Conservation (phyloP, 2,113 vertebrate species). For the Semicossyphus pulcher region DNA sequence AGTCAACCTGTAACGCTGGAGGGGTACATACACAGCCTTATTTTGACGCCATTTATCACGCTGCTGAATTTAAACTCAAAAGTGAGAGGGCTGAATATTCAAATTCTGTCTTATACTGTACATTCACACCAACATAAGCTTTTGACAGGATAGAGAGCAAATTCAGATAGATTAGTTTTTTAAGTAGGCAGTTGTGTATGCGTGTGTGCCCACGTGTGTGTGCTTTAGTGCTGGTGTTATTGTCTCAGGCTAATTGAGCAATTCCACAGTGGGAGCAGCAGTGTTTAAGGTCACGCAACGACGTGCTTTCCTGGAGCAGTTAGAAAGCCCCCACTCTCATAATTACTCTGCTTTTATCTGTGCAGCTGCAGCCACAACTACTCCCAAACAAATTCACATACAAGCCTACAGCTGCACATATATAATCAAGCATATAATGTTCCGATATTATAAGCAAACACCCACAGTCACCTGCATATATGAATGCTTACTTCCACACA, state of each 20-base stretch:
- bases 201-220: slow-evolving; percentile 11
- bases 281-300: slow-evolving; percentile 63
- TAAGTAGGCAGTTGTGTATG: slow-evolving; percentile 29
- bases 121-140: not conserved
- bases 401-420: slow-evolving; percentile 10
- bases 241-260: slow-evolving; percentile 70
- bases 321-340: slow-evolving; percentile 57
- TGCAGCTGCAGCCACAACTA: slow-evolving; percentile 25
- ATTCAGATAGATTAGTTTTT: slow-evolving; percentile 31
- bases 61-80: too few species aligned
- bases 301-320: slow-evolving; percentile 59
- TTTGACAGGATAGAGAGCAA: slow-evolving; percentile 7
- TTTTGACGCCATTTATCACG: too few species aligned
- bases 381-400: slow-evolving; percentile 26
- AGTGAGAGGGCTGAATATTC: not conserved
- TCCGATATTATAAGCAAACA: slow-evolving; percentile 28
- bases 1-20: too few species aligned
- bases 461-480: slow-evolving; percentile 39
- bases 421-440: not conserved
- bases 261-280: slow-evolving; percentile 49
- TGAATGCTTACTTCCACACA: slow-evolving; percentile 13
- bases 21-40: too few species aligned
- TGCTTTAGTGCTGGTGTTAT: slow-evolving; percentile 50
- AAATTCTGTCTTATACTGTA: not conserved
- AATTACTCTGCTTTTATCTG: slow-evolving; percentile 67